Base-by-base conservation (phyloP, 1,140 invertebrate genomes). In the Coptotermes formosanus region DNA sequence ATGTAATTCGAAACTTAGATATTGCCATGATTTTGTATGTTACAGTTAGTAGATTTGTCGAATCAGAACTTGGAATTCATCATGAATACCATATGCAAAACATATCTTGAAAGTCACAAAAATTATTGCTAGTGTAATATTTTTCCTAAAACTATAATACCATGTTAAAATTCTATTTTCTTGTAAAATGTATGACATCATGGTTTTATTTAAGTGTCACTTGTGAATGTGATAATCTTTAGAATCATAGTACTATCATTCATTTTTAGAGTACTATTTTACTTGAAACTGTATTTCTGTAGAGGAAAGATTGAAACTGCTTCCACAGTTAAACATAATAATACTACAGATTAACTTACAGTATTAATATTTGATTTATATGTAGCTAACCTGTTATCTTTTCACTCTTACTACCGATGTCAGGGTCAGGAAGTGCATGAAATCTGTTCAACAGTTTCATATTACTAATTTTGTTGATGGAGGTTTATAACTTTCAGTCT, bases 191-290 rank as follows among this genome's bases (percentile, higher is more conserved):
- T n/a, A 75, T 75, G 64, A 75, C 64, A 75, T 25, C 64, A 75
- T 75, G 64, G 64, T 75, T 75, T 75, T 75, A 75, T 75, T n/a
- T 25, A n/a, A 75, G 64, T 75, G 64, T 30, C 30, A 0, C n/a
- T 75, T 30, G 64, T 75, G 64, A 75, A 75, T 75, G 52, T 55
- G 64, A 75, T 75, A 30, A 9, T 75, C 64, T 25, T 75, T 75
- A 75, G 7, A n/a, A 75, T n/a, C 64, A 75, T 75, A 75, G n/a
- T 75, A 30, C 25, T n/a, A 12, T 75, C 52, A 75, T 3, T 75
- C 30, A 75, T 75, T 75, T 48, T 75, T 75, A 75, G 64, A 75
- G 25, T 75, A 75, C 64, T 75, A 75, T 75, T 75, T 75, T 75
- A 75, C n/a, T n/a, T 75, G 23, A 75, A 75, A 25, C 64, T 75